Base-by-base conservation (phyloP, 2,797 vertebrate genomes). In the Phalloptychus januarius region DNA sequence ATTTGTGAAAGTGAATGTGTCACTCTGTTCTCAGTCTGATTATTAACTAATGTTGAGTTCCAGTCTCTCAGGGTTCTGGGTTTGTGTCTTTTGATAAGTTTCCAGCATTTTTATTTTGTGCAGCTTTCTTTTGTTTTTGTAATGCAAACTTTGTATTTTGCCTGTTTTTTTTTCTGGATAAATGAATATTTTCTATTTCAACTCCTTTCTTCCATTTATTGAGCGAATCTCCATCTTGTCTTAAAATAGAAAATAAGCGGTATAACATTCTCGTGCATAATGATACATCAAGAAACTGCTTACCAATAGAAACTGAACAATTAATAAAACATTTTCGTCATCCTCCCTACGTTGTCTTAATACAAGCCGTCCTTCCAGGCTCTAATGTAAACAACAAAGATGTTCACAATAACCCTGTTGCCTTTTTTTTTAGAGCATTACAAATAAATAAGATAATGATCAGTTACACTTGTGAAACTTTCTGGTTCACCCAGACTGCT, bases 361-460 rank as follows among this genome's bases (percentile, higher is more conserved):
- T 83, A 45, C 61, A 28, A 72, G 71, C 80, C 79, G 5, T 74
- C 56, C 45, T 72, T 85, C 25, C 52, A 83, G 38, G 78, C 76
- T 80, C 48, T 83, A n/a, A 76, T 85, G 56, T 81, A 76, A 83
- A 83, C 70, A 77, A 79, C 74, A 82, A 82, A 83, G 67, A 84
- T 7, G 31, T 85, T 86, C 71, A 88, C 50, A 80, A 46, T 72
- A 90, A 84, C 87, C 84, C 80, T 80, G 78, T 93, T 92, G 92
- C 92, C 91, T 93, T 94, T 65, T 61, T 65, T 87, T 75, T 88
- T 83, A 86, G 54, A 86, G 84, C 77, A 73, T 85, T 82, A 81
- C 85, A 20, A 88, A 80, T 46, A 61, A 88, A 86, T 75, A 78
- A 84, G 86, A 93, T 94, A 88, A 93, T 94, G 88, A 94, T 93